These are phyloP conservation scores for Mohoua ochrocephala DNA, from an alignment of 2,113 vertebrate species.

Conservation along the genomic window DNA sequence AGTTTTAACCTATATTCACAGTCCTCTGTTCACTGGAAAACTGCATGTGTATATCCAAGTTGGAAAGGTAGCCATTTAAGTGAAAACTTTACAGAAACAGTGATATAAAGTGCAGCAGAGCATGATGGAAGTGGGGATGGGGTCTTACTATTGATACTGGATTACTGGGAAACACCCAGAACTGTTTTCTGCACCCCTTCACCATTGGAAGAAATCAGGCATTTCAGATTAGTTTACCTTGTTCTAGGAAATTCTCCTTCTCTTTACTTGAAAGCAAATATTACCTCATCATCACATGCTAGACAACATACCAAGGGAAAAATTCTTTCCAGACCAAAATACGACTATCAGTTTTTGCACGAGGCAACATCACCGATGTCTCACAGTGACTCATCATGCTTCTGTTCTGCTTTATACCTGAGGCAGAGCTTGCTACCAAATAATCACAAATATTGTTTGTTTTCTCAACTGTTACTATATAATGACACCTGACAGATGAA, in stretches of 20 bases:
- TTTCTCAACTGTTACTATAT: not conserved
- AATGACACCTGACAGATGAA: not conserved
- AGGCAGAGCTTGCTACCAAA: not conserved
- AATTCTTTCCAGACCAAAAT: not conserved
- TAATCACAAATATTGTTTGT: not conserved
- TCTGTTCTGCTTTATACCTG: not conserved
- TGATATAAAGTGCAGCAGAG: not conserved
- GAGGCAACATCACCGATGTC: not conserved
- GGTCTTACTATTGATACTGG: not conserved
- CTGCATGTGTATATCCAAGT: not conserved
- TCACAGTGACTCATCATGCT: slow-evolving; percentile 1
- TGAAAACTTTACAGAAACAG: not conserved
- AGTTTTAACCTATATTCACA: not conserved
- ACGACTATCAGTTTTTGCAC: not conserved
- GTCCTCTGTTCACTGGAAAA: not conserved
- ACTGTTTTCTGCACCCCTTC: not conserved
- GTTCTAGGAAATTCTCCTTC: not conserved
- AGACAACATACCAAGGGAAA: not conserved
- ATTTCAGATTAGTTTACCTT: not conserved
- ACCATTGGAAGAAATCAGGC: not conserved
- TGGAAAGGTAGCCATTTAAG: not conserved
- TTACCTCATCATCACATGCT: slow-evolving; percentile 24
- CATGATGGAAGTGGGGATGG: not conserved
- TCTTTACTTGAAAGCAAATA: not conserved
- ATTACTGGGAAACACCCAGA: not conserved